Evolutionary conservation across 2,797 vertebrate genomes (phyloP), one percentile per base, ranked within the genome.

Genomic region (Mallotus villosus): DNA sequence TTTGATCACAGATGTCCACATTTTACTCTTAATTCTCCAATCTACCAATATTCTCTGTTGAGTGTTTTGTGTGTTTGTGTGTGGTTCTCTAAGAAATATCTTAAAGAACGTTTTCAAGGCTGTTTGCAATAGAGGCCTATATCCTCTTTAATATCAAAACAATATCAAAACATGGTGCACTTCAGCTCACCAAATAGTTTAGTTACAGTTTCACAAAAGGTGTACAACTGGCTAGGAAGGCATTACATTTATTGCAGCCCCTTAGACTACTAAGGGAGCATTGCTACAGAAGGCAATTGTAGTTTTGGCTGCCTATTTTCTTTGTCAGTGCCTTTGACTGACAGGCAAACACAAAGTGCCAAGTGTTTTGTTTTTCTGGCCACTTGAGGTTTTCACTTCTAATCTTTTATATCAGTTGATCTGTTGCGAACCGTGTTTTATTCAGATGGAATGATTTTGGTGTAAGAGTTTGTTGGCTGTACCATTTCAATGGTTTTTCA

Each of bases 311-410:
- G 51, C 51, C 51, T 53, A n/a, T 53, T 17, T 53, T 53, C 61
- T 29, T 41, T 58, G 64, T 77, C 66, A 27, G 73, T 76, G 79
- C 76, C 77, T 81, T 78, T 21, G 61, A 81, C 76, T 57, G 24
- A 2, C 65, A 57, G 73, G 59, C 37, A 72, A 80, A 37, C 79
- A 72, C 69, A 70, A 61, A 17, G 87, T 88, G 86, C 85, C 88
- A 87, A 74, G n/a, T n/a, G n/a, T 70, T 53, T 53, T 0, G 17
- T 5, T n/a, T 17, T n/a, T 19, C 6, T 17, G 51, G 19, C 19
- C 51, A 4, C 16, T 4, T n/a, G 11, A 53, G 51, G 4, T 53
- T n/a, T 6, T 5, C 51, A n/a, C 74, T 67, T 71, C 74, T 12
- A 67, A 69, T 51, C 64, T 72, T 74, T 77, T 67, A 22, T 22